Percentiles rank a stretch among this genome's conserved stretches.
Evolutionary conservation across 2,113 vertebrate species (phyloP).

Genomic region (Amblyornis subalaris): DNA sequence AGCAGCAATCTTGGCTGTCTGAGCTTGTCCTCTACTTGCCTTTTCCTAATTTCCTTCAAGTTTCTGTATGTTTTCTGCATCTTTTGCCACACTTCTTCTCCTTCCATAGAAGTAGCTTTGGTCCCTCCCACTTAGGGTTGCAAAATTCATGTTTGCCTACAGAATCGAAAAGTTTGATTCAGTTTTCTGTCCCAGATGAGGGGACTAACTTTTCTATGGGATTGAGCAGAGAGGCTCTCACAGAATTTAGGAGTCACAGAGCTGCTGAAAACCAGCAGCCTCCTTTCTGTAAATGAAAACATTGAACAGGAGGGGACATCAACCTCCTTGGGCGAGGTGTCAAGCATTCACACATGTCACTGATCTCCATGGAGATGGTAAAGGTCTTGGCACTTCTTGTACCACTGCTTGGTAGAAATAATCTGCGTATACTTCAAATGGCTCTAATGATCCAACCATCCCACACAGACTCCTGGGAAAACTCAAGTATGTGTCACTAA

Average conservation of each 20-base stretch:
- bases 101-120: neutral
- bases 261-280: neutral
- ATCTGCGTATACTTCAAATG: neutral
- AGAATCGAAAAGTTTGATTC: neutral
- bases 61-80: neutral
- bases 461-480: neutral
- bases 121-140: neutral
- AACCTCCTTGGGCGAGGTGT: neutral
- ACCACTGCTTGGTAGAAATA: neutral
- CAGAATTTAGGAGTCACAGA: neutral
- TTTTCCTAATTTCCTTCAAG: neutral
- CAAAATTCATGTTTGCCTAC: neutral
- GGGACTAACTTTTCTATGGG: neutral
- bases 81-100: neutral
- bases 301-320: fast-evolving
- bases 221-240: neutral
- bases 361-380: neutral
- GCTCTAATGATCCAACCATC: neutral
- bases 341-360: neutral
- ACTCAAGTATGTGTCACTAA: neutral
- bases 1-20: neutral
- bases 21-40: neutral
- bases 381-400: neutral
- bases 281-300: neutral
- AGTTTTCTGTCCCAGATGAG: neutral